Conservation (phyloP, 2,113 vertebrate species). For the Ascaphus truei region DNA sequence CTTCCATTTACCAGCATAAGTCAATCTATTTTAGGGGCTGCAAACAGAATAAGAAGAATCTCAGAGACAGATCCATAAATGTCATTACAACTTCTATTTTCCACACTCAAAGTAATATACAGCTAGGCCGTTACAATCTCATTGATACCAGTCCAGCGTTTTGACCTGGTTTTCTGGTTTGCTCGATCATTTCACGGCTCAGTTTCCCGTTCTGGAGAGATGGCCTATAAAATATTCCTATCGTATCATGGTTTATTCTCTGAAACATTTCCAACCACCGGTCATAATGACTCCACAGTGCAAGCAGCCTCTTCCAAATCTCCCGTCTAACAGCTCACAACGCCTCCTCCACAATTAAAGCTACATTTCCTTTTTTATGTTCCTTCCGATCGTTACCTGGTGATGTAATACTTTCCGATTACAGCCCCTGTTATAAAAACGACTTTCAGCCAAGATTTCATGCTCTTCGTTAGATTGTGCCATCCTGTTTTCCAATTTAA, state of each 20-base stretch:
- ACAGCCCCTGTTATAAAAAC: constrained; percentile 20
- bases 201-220: constrained; percentile 10
- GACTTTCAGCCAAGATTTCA: neutral
- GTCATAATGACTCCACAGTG: constrained; percentile 23
- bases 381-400: constrained; percentile 5
- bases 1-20: neutral
- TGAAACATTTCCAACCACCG: constrained; percentile 11
- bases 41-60: neutral
- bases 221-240: constrained; percentile 11
- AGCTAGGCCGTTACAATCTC: neutral
- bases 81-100: neutral
- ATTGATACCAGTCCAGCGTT: constrained; percentile 15
- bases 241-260: neutral
- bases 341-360: constrained; percentile 20
- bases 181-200: constrained; percentile 25
- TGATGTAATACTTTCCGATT: constrained; percentile 9
- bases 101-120: neutral
- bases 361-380: neutral
- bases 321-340: neutral
- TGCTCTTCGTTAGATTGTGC: constrained; percentile 9
- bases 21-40: neutral
- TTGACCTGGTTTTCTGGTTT: constrained; percentile 1
- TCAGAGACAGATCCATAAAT: constrained; percentile 3
- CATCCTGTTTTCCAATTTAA: constrained; percentile 9
- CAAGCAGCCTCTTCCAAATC: constrained; percentile 17